phyloP scores from a whole-genome alignment of 53 echinoderm and acorn worm genomes.

The Zoroaster sp. region DNA sequence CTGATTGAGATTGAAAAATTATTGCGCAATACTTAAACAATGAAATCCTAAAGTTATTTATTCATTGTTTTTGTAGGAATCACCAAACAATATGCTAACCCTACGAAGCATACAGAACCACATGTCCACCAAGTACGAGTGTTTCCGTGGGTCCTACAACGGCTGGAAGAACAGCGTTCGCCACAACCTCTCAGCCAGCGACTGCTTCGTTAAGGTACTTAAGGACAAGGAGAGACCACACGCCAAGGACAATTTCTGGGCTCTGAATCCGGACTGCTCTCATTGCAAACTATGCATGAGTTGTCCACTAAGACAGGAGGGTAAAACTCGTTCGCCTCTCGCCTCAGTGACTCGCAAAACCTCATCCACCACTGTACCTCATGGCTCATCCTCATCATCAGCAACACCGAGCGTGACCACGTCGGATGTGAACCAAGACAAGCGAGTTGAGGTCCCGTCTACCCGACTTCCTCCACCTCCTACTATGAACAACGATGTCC shows the following conservation, averaged over 20 bases:
- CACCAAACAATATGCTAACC: slow-evolving; percentile 30
- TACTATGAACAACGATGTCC: neutral
- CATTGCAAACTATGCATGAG: neutral
- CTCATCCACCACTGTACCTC: neutral
- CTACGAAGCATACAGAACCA: slow-evolving; percentile 45
- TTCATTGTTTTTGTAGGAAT: slow-evolving; percentile 4
- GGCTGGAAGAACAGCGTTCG: slow-evolving; percentile 80
- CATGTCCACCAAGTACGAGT: slow-evolving; percentile 37
- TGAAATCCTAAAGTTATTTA: no score
- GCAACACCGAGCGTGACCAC: neutral
- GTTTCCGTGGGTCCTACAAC: slow-evolving; percentile 59
- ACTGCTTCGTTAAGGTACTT: slow-evolving; percentile 62
- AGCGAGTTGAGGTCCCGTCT: neutral
- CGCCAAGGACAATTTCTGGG: slow-evolving; percentile 84
- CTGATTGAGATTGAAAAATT: no score
- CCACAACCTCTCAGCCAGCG: slow-evolving; percentile 57
- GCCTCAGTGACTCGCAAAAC: neutral
- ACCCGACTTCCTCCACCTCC: neutral
- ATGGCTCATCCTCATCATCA: neutral
- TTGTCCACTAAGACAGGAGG: neutral
- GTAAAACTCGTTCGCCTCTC: neutral
- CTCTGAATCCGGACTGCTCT: slow-evolving; percentile 62
- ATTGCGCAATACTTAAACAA: no score
- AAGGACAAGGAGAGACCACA: slow-evolving; percentile 35
- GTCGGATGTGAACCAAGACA: neutral